phyloP scores from a whole-genome alignment of 1,140 invertebrate genomes.

The Dendroctonus valens region DNA sequence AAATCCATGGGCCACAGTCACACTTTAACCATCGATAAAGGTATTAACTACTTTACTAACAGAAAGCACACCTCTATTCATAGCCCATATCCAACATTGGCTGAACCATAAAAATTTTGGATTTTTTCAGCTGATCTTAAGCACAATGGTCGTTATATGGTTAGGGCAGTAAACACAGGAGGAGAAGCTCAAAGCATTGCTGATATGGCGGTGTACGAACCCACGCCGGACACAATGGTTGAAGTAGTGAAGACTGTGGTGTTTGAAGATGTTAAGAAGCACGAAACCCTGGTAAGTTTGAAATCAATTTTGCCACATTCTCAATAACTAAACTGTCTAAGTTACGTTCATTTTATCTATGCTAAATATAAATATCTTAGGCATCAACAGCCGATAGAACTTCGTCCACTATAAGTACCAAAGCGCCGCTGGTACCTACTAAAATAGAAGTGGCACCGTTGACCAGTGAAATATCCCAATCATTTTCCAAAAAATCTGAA shows the following conservation, averaged over 20 bases:
- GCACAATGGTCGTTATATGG: slow-evolving; percentile 72
- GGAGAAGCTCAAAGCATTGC: slow-evolving; percentile 76
- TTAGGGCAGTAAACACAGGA: slow-evolving; percentile 67
- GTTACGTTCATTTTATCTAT: not conserved
- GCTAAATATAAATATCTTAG: slow-evolving; percentile 32
- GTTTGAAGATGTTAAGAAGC: slow-evolving; percentile 57
- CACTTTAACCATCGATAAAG: slow-evolving; percentile 67
- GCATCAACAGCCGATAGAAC: slow-evolving; percentile 45
- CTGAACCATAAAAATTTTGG: not conserved
- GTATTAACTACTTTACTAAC: slow-evolving; percentile 48
- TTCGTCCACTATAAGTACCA: slow-evolving; percentile 38
- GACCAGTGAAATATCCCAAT: slow-evolving; percentile 37
- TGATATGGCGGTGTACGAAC: slow-evolving; percentile 72
- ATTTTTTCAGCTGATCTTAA: slow-evolving; percentile 55
- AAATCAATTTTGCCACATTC: no score
- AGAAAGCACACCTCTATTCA: slow-evolving; percentile 8
- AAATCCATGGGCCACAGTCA: slow-evolving; percentile 66
- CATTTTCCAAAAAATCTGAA: slow-evolving; percentile 42
- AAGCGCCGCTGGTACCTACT: slow-evolving; percentile 30
- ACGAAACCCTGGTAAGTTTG: slow-evolving; percentile 50
- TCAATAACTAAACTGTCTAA: not conserved
- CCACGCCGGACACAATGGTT: slow-evolving; percentile 65
- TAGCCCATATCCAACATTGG: not conserved
- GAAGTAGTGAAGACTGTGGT: slow-evolving; percentile 67
- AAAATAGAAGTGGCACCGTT: slow-evolving; percentile 22